phyloP scores from a whole-genome alignment of 2,888 invertebrate genomes.

The Harmothoe impar region DNA sequence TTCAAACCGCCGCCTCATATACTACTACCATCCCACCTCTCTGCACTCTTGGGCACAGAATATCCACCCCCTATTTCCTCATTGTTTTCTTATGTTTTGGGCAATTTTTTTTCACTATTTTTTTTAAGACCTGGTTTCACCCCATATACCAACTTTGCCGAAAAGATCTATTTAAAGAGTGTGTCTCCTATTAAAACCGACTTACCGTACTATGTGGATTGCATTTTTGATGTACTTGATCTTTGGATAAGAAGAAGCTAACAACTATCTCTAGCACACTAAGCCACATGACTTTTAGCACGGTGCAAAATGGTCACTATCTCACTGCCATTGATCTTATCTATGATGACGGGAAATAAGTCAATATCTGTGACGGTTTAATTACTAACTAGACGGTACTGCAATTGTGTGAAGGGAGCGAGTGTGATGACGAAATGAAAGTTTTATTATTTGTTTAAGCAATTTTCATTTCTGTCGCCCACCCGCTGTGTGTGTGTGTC shows the following conservation, averaged over 20 bases:
- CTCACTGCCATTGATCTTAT: neutral
- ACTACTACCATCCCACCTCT: constrained; percentile 41
- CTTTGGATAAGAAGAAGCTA: constrained; percentile 8
- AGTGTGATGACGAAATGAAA: constrained; percentile 60
- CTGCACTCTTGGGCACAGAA: neutral
- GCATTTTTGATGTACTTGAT: constrained; percentile 36
- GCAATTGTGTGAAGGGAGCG: neutral
- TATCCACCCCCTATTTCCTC: neutral
- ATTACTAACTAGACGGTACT: constrained; percentile 1
- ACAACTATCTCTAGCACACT: neutral
- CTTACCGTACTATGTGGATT: neutral
- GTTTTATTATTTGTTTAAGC: constrained; percentile 35
- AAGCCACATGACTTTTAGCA: neutral
- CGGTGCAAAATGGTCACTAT: constrained; percentile 9
- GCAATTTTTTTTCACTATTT: neutral
- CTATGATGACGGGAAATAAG: neutral
- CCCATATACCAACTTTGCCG: constrained; percentile 11
- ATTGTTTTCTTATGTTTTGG: neutral
- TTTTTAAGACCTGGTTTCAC: constrained; percentile 49
- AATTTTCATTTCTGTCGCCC: constrained; percentile 60
- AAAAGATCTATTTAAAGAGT: neutral
- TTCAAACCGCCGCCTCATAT: neutral
- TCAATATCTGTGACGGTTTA: constrained; percentile 24
- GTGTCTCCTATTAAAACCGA: neutral
- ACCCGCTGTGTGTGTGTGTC: constrained; percentile 11